phyloP scores from a whole-genome alignment of 2,888 invertebrate genomes.

The Allolobophora icterica region DNA sequence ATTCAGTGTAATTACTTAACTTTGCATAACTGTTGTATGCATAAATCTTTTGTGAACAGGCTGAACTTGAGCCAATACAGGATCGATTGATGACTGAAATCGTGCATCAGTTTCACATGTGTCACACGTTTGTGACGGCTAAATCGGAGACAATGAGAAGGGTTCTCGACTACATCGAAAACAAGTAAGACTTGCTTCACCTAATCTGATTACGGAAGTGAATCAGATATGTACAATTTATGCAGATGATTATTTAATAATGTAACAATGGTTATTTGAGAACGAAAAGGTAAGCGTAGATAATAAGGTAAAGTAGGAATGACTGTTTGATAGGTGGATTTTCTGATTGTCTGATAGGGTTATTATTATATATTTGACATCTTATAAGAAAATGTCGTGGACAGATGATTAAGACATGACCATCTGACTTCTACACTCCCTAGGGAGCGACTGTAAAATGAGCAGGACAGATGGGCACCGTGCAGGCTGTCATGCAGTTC shows the following conservation, averaged over 20 bases:
- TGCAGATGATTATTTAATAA: background rate
- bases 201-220: background rate
- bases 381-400: no score
- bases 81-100: conserved; percentile 50
- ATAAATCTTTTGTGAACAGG: conserved; percentile 35
- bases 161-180: conserved; percentile 51
- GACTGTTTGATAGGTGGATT: no score
- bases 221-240: background rate
- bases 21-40: background rate
- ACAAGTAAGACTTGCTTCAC: conserved; percentile 48
- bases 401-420: no score
- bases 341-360: no score
- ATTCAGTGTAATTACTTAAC: background rate
- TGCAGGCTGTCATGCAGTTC: no score
- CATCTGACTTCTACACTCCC: no score
- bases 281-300: no score
- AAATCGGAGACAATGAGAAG: conserved; percentile 50
- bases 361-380: no score
- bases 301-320: no score
- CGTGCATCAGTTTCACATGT: conserved; percentile 51
- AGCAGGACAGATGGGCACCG: no score
- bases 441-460: no score
- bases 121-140: conserved; percentile 50
- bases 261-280: no score
- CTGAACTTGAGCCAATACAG: conserved; percentile 47